These are phyloP conservation scores for Leptosomus discolor DNA, from an alignment of 2,113 vertebrate genomes.

Conservation along the genomic window DNA sequence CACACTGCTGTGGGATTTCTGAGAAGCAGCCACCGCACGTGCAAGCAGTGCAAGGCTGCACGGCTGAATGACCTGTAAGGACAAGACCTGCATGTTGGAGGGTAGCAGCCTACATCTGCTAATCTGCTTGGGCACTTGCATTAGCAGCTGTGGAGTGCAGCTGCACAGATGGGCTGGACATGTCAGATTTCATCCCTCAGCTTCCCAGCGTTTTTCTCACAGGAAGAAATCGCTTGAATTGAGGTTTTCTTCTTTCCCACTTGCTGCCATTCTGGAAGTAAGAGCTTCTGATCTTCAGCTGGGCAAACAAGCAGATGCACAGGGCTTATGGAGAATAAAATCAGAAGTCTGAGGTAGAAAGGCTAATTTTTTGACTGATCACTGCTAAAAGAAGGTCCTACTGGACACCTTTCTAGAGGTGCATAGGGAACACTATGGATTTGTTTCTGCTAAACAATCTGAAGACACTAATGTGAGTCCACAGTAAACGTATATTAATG, in stretches of 20 bases:
- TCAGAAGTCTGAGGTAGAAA: not conserved
- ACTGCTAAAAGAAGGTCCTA: not conserved
- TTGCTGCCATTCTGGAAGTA: not conserved
- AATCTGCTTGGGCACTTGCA: not conserved
- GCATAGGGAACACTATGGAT: not conserved
- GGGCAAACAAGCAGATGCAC: not conserved
- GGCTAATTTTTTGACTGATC: not conserved
- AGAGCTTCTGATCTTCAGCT: not conserved
- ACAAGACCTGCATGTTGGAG: not conserved
- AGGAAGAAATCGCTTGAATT: not conserved
- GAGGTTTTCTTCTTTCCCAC: not conserved
- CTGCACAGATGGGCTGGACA: constrained; percentile 12
- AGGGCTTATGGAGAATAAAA: not conserved
- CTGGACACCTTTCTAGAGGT: not conserved
- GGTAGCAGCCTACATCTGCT: constrained; percentile 4
- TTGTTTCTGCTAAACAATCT: not conserved
- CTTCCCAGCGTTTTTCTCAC: not conserved
- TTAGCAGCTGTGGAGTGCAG: constrained; percentile 29
- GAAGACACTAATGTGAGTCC: not conserved
- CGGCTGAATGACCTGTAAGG: not conserved
- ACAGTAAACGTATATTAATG: not conserved
- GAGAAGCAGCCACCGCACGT: accelerated
- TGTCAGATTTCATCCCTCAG: not conserved
- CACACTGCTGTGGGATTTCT: not conserved
- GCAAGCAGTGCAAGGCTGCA: not conserved